Conservation (phyloP, 2,888 invertebrate species). For the Scrobipalpa atriplicella region DNA sequence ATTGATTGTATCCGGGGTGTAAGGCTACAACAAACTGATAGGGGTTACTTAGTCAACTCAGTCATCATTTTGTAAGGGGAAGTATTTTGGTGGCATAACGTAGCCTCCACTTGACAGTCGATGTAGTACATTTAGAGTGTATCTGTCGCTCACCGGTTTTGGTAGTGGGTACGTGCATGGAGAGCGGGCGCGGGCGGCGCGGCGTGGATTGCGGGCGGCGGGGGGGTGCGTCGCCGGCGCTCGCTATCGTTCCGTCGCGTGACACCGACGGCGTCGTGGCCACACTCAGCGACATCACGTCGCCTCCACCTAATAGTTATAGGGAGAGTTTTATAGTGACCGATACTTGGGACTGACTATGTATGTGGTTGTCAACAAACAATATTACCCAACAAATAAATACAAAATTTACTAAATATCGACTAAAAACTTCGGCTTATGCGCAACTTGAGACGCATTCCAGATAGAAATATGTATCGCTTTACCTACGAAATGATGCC, state of each 20-base stretch:
- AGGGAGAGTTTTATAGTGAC: too few relatives aligned
- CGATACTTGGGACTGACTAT: too few relatives aligned
- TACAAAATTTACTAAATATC: too few relatives aligned
- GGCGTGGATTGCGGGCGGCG: slow-evolving; percentile 48
- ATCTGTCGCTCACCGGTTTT: slow-evolving; percentile 33
- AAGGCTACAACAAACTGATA: too few relatives aligned
- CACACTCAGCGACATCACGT: slow-evolving; percentile 46
- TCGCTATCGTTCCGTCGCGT: slow-evolving; percentile 64
- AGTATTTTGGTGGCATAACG: slow-evolving; percentile 45
- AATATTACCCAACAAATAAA: too few relatives aligned
- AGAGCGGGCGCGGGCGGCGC: slow-evolving; percentile 57
- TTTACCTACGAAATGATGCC: too few relatives aligned
- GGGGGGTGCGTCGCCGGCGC: slow-evolving; percentile 42
- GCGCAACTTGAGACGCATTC: too few relatives aligned
- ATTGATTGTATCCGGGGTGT: too few relatives aligned
- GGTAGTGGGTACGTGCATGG: slow-evolving; percentile 46
- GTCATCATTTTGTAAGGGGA: slow-evolving; percentile 48
- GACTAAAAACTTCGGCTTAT: too few relatives aligned
- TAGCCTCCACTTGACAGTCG: slow-evolving; percentile 10
- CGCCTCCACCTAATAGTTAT: slow-evolving; percentile 41
- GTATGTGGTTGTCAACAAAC: too few relatives aligned
- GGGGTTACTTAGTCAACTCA: slow-evolving; percentile 32
- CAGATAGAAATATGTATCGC: too few relatives aligned
- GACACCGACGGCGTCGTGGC: slow-evolving; percentile 69
- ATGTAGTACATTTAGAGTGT: background rate